A percentile compares a stretch with the other conserved stretches of the same genome.
These are phyloP conservation scores for Notechis scutatus DNA, from an alignment of 2,113 vertebrate species.

Conservation along the genomic window DNA sequence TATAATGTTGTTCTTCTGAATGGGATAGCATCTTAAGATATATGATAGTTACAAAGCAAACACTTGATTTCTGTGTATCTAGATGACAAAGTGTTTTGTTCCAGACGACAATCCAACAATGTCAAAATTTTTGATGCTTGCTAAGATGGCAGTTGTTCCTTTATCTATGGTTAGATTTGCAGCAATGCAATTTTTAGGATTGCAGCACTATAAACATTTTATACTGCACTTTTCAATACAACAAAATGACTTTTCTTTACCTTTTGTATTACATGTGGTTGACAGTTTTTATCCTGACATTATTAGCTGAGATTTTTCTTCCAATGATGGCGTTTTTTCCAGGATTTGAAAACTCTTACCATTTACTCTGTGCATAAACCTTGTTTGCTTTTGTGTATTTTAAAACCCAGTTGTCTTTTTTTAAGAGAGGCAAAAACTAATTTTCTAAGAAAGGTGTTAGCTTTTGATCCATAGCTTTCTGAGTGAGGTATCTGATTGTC, in stretches of 20 bases:
- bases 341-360: conserved; percentile 27
- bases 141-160: neutral
- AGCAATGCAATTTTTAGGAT: neutral
- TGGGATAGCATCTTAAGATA: neutral
- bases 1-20: neutral
- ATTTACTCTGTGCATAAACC: conserved; percentile 21
- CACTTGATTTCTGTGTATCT: neutral
- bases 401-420: conserved; percentile 43
- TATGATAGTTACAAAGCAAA: neutral
- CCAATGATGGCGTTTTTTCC: conserved; percentile 27
- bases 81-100: neutral
- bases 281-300: conserved; percentile 9
- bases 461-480: conserved; percentile 43
- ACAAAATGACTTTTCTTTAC: neutral
- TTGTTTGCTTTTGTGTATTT: conserved; percentile 49
- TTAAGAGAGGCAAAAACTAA: conserved; percentile 20
- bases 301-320: conserved; percentile 26
- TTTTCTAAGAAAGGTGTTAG: conserved; percentile 43
- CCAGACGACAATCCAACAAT: neutral
- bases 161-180: conserved; percentile 15
- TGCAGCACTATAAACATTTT: conserved; percentile 9
- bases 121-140: neutral
- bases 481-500: conserved; percentile 41
- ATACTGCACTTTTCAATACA: neutral
- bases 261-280: conserved; percentile 7